These are phyloP conservation scores for Xylota sylvarum DNA, from an alignment of 2,888 invertebrate species.

Conservation along the genomic window DNA sequence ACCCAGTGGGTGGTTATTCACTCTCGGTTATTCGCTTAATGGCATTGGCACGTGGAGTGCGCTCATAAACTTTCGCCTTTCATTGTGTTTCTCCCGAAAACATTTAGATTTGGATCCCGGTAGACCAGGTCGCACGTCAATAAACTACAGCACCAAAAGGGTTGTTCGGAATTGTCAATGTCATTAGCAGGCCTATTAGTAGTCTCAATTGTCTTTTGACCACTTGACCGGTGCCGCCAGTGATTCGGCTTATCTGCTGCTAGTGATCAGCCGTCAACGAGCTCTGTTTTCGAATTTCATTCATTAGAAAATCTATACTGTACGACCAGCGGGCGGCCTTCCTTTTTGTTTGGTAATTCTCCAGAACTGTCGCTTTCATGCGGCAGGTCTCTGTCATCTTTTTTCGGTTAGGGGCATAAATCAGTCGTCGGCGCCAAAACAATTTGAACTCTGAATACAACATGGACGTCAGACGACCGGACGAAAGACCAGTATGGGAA, in stretches of 20 bases:
- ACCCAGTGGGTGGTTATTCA: conserved; percentile 53
- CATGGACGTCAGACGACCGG: neutral
- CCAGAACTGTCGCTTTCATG: conserved; percentile 69
- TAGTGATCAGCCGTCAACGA: conserved; percentile 32
- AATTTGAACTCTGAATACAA: conserved; percentile 49
- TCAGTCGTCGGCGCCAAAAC: conserved; percentile 65
- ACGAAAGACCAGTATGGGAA: neutral
- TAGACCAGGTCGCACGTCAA: conserved; percentile 8
- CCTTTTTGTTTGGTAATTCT: conserved; percentile 50
- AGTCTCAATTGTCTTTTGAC: conserved; percentile 42
- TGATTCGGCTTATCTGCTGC: conserved; percentile 36
- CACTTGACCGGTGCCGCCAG: conserved; percentile 25
- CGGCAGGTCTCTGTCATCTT: conserved; percentile 50
- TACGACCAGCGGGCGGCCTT: conserved; percentile 56
- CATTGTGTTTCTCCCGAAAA: neutral
- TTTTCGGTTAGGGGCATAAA: conserved; percentile 37
- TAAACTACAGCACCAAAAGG: conserved; percentile 29
- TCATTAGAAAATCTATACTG: conserved; percentile 62
- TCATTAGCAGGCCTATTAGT: conserved; percentile 43
- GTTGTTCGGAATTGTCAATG: conserved; percentile 34
- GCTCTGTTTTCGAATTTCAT: conserved; percentile 50
- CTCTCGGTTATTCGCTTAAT: conserved; percentile 19
- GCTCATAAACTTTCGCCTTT: conserved; percentile 29
- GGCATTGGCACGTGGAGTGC: conserved; percentile 64
- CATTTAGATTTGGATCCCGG: neutral